These are phyloP conservation scores for Rhynchomys soricoides DNA, from an alignment of 2,113 vertebrate species.

Conservation along the genomic window DNA sequence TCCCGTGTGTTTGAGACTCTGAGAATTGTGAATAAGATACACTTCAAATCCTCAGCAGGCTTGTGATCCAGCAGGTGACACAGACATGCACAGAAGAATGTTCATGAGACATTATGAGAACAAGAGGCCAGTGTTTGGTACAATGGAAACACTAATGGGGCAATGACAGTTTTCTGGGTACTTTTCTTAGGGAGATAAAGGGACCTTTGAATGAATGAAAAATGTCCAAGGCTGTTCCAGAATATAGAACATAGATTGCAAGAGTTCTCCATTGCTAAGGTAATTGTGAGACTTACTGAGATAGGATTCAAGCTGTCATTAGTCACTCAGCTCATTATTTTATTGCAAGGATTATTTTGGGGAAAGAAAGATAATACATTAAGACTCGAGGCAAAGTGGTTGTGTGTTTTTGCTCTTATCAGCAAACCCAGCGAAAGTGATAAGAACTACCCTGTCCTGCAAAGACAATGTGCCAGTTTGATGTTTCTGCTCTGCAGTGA, in stretches of 20 bases:
- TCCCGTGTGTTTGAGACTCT: neutral
- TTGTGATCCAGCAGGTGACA: neutral
- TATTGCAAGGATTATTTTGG: neutral
- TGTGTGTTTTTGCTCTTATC: neutral
- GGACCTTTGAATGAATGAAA: neutral
- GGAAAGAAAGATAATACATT: neutral
- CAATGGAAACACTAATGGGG: rapidly evolving
- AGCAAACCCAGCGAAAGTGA: neutral
- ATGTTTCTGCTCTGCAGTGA: neutral
- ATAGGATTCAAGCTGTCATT: neutral
- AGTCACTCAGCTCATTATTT: neutral
- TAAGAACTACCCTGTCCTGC: neutral
- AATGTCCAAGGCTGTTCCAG: neutral
- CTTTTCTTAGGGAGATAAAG: neutral
- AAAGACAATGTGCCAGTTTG: neutral
- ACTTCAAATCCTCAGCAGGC: neutral
- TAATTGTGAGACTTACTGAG: neutral
- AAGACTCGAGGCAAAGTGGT: neutral
- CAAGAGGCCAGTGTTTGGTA: neutral
- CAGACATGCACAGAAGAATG: neutral
- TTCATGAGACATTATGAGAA: neutral
- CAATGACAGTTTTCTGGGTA: neutral
- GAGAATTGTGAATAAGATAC: neutral
- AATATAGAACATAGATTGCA: neutral
- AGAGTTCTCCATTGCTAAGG: neutral